Evolutionary conservation across 2,888 invertebrate species (phyloP).

Genomic region (Phengaris alcon): DNA sequence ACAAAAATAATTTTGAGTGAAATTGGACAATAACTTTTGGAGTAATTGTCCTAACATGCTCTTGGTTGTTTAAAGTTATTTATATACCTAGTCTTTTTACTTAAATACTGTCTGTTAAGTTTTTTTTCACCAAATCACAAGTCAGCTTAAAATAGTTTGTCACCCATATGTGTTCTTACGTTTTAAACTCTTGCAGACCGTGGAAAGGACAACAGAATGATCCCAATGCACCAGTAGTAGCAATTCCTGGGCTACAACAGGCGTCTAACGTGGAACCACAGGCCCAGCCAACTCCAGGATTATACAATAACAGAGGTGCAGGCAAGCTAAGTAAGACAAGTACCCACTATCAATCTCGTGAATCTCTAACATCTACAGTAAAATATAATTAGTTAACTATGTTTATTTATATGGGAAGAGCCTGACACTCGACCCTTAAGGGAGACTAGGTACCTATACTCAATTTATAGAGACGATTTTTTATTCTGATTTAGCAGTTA

Average conservation of each 20-base stretch:
- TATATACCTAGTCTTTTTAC: not conserved
- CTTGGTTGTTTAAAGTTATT: not conserved
- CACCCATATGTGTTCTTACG: not conserved
- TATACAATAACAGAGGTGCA: conserved; percentile 72
- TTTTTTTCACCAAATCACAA: not conserved
- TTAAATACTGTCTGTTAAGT: too few relatives aligned
- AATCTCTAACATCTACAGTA: not conserved
- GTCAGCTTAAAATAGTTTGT: not conserved
- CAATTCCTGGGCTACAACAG: conserved; percentile 65
- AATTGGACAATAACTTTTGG: too few relatives aligned
- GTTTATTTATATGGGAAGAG: not conserved
- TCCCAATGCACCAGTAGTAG: conserved; percentile 68
- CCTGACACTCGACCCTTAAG: too few relatives aligned
- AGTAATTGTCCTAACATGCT: too few relatives aligned
- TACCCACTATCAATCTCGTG: not conserved
- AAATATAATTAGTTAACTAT: not conserved
- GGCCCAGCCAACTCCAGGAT: conserved; percentile 63
- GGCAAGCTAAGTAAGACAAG: conserved; percentile 60
- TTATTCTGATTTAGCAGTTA: too few relatives aligned
- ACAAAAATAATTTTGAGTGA: too few relatives aligned
- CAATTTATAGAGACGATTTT: too few relatives aligned
- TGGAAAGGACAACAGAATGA: conserved; percentile 76
- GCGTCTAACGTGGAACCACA: conserved; percentile 62
- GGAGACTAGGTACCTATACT: too few relatives aligned
- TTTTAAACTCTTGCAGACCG: conserved; percentile 49